Percentiles rank a stretch among this genome's conserved stretches.
These are phyloP conservation scores for Agriopis marginaria DNA, from an alignment of 2,888 invertebrate genomes.

Conservation along the genomic window DNA sequence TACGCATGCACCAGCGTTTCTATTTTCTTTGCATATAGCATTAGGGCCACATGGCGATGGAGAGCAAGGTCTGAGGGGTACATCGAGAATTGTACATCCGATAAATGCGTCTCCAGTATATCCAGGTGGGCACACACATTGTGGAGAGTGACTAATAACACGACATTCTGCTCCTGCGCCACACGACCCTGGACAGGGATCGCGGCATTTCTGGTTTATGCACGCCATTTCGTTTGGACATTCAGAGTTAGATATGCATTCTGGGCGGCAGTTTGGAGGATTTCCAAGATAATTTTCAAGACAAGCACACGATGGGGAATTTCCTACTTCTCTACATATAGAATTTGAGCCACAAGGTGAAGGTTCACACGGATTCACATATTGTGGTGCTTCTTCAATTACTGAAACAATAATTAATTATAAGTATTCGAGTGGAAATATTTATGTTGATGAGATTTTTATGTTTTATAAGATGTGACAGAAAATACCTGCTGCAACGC, in stretches of 20 bases:
- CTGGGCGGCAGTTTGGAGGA: constrained; percentile 91
- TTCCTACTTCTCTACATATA: constrained; percentile 86
- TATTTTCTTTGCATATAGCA: constrained; percentile 89
- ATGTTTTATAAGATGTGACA: background rate
- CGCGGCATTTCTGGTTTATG: constrained; percentile 90
- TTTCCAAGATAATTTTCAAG: constrained; percentile 88
- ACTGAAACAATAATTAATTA: constrained; percentile 56
- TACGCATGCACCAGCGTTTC: constrained; percentile 89
- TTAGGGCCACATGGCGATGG: constrained; percentile 92
- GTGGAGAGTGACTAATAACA: constrained; percentile 91
- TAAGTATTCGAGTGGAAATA: background rate
- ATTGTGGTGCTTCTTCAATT: constrained; percentile 58
- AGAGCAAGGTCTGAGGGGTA: constrained; percentile 87
- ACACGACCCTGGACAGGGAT: constrained; percentile 91
- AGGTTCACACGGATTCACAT: constrained; percentile 88
- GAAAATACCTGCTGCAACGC: constrained; percentile 86
- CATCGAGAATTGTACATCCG: constrained; percentile 79
- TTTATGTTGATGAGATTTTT: background rate
- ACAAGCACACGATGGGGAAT: constrained; percentile 91
- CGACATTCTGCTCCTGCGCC: constrained; percentile 90
- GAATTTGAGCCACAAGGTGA: constrained; percentile 92
- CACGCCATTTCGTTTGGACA: constrained; percentile 90
- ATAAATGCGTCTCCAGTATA: constrained; percentile 89
- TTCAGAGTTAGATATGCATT: constrained; percentile 91
- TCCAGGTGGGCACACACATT: constrained; percentile 89